Conservation (phyloP, 1,140 invertebrate species). For the Drosophila ercepeae region DNA sequence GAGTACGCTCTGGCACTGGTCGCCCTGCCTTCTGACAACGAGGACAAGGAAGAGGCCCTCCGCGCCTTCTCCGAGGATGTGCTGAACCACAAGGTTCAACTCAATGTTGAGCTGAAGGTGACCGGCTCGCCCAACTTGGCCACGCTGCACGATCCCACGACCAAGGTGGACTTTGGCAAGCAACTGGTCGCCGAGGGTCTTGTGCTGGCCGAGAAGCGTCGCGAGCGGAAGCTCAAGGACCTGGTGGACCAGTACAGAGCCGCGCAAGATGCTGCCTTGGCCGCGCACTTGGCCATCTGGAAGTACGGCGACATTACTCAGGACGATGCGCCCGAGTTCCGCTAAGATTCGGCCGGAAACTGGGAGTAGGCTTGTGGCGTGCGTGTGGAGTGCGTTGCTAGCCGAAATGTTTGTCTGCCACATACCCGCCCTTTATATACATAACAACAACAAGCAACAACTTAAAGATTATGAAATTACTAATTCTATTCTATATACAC, state of each 20-base stretch:
- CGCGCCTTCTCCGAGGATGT: slow-evolving; percentile 89
- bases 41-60: slow-evolving; percentile 91
- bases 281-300: slow-evolving; percentile 95
- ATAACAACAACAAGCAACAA: slow-evolving; percentile 73
- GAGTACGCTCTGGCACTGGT: slow-evolving; percentile 95
- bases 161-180: slow-evolving; percentile 93
- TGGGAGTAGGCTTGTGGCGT: slow-evolving; percentile 63
- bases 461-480: slow-evolving; percentile 80
- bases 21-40: slow-evolving; percentile 92
- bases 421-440: slow-evolving; percentile 84
- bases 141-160: slow-evolving; percentile 89
- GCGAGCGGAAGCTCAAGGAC: slow-evolving; percentile 92
- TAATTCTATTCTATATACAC: slow-evolving; percentile 71
- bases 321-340: slow-evolving; percentile 88
- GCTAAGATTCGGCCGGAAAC: slow-evolving; percentile 60
- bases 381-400: slow-evolving; percentile 52
- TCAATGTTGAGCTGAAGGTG: slow-evolving; percentile 90
- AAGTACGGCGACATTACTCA: slow-evolving; percentile 98
- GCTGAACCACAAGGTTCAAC: slow-evolving; percentile 87
- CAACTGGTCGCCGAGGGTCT: slow-evolving; percentile 93
- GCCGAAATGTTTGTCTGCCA: slow-evolving; percentile 83
- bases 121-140: slow-evolving; percentile 86
- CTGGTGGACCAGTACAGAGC: slow-evolving; percentile 92
- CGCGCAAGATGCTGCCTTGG: slow-evolving; percentile 94
- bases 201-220: slow-evolving; percentile 91